Conservation (phyloP, 2,797 vertebrate species). For the Calcarius lapponicus region DNA sequence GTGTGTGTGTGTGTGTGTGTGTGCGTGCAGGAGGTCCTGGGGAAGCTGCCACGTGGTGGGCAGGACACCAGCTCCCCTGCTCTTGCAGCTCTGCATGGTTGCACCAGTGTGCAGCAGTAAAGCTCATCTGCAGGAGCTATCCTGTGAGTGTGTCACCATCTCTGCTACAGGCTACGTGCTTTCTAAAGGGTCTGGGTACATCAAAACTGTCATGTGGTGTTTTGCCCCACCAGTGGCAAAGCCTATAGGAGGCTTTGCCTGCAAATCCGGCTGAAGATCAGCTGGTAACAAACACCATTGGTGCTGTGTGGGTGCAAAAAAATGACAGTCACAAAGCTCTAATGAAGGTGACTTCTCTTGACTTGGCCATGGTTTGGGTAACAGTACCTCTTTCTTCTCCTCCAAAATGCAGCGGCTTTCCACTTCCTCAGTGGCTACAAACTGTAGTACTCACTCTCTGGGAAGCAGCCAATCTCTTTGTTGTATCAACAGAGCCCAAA, state of each 20-base stretch:
- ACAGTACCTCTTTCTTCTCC: neutral
- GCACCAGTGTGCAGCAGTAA: neutral
- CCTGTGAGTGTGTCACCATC: accelerated
- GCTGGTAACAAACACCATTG: accelerated
- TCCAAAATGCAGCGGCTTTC: neutral
- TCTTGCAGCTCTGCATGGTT: neutral
- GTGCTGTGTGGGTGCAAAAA: neutral
- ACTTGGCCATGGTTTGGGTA: neutral
- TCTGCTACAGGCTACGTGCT: accelerated
- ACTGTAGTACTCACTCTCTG: accelerated
- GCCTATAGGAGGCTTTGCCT: neutral
- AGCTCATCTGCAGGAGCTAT: neutral
- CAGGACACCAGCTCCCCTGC: neutral
- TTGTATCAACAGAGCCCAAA: neutral
- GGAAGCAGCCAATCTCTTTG: neutral
- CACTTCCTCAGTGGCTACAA: neutral
- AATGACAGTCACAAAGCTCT: neutral
- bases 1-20: no score
- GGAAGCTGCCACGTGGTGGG: accelerated
- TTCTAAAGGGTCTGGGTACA: accelerated
- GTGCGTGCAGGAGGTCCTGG: accelerated
- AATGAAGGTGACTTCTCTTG: neutral
- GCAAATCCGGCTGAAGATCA: neutral
- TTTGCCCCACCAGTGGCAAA: neutral
- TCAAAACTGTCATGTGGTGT: neutral